A percentile compares a stretch with the other conserved stretches of the same genome.
Evolutionary conservation across 2,113 vertebrate species (phyloP).

Genomic region (Corydoras sp.): DNA sequence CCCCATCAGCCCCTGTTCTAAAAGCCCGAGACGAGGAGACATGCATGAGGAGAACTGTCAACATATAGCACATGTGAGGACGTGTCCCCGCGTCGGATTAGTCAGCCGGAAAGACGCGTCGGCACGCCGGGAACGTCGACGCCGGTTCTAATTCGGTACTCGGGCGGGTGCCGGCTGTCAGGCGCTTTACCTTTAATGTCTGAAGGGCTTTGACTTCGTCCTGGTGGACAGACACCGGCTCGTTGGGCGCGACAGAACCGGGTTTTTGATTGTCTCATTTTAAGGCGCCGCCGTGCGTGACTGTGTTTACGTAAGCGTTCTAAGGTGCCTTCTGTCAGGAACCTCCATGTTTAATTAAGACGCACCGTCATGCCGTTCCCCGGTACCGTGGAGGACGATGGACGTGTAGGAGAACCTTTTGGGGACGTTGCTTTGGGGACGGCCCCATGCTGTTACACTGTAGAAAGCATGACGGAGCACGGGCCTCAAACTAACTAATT

Average conservation of each 20-base stretch:
- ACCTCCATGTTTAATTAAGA: too few species aligned
- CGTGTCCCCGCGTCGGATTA: slow-evolving; percentile 15
- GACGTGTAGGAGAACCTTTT: too few species aligned
- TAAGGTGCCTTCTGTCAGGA: too few species aligned
- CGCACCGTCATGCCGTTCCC: too few species aligned
- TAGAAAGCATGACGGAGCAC: too few species aligned
- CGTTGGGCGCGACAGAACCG: background rate
- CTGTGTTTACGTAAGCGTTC: too few species aligned
- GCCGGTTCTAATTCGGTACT: slow-evolving; percentile 18
- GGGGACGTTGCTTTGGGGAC: too few species aligned
- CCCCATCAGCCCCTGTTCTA: background rate
- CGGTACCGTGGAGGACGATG: too few species aligned
- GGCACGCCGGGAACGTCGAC: background rate
- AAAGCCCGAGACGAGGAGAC: background rate
- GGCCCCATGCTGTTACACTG: too few species aligned
- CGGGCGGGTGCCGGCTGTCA: slow-evolving; percentile 7
- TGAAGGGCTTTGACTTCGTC: background rate
- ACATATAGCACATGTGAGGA: background rate
- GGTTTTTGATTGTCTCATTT: background rate
- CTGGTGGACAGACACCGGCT: background rate
- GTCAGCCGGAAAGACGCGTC: background rate
- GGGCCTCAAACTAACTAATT: too few species aligned
- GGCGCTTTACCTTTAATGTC: background rate
- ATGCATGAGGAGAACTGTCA: slow-evolving; percentile 9
- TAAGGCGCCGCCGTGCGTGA: background rate